Evolutionary conservation across 2,797 vertebrate species (phyloP).

Genomic region (Carduelis carduelis): DNA sequence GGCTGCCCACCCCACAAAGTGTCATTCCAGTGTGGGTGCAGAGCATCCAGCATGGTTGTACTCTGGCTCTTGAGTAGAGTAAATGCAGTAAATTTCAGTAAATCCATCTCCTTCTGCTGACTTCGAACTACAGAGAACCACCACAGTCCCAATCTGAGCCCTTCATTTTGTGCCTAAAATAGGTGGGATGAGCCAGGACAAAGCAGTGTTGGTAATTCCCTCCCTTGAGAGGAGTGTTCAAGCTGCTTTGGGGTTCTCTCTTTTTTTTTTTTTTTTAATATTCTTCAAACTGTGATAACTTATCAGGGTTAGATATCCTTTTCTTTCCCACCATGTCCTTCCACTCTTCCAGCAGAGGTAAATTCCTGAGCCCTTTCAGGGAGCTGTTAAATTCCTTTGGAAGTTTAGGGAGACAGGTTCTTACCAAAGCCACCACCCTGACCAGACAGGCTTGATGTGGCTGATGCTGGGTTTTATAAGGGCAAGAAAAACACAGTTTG

Average conservation of each 20-base stretch:
- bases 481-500: neutral
- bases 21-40: neutral
- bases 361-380: constrained; percentile 3
- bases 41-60: neutral
- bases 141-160: neutral
- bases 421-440: neutral
- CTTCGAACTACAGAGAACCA: neutral
- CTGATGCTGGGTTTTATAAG: neutral
- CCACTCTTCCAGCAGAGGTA: neutral
- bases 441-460: neutral
- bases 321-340: neutral
- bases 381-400: neutral
- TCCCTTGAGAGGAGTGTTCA: neutral
- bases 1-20: neutral
- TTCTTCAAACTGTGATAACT: neutral
- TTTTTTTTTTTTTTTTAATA: no score
- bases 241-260: neutral
- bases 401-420: neutral
- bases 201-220: neutral
- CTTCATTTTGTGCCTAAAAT: neutral
- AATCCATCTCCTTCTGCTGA: neutral
- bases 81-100: neutral
- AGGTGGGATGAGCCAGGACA: neutral
- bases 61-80: neutral
- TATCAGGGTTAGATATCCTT: neutral